phyloP scores from a whole-genome alignment of 2,888 invertebrate genomes.

The Bombyx huttoni region DNA sequence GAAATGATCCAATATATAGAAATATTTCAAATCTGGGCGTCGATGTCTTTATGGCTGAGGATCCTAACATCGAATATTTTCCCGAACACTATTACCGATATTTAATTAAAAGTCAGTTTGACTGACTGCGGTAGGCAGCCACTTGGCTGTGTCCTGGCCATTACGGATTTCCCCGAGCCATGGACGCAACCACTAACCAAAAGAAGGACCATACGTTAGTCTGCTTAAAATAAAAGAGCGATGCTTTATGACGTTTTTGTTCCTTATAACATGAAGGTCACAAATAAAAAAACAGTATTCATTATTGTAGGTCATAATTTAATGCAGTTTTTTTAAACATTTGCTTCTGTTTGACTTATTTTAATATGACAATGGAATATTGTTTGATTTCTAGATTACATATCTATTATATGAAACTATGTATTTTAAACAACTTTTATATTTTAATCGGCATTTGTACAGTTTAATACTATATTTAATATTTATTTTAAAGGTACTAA shows the following conservation, averaged over 20 bases:
- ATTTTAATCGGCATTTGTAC: slow-evolving; percentile 61
- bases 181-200: too few species aligned
- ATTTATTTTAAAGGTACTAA: background rate
- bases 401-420: slow-evolving; percentile 63
- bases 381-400: slow-evolving; percentile 68
- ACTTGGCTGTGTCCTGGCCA: too few species aligned
- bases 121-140: too few species aligned
- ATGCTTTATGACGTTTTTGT: background rate
- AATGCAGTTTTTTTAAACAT: slow-evolving; percentile 69
- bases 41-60: too few species aligned
- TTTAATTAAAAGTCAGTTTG: too few species aligned
- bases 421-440: slow-evolving; percentile 70
- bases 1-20: too few species aligned
- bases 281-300: slow-evolving; percentile 44
- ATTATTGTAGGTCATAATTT: slow-evolving; percentile 72
- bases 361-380: slow-evolving; percentile 72
- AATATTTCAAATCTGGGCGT: too few species aligned
- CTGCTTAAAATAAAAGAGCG: background rate
- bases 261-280: background rate
- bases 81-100: too few species aligned
- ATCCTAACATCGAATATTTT: too few species aligned
- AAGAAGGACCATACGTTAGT: too few species aligned
- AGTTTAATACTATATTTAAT: slow-evolving; percentile 30
- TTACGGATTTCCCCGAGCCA: too few species aligned
- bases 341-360: slow-evolving; percentile 66